These are phyloP conservation scores for Aphodius granarius DNA, from an alignment of 2,888 invertebrate genomes.

Conservation along the genomic window DNA sequence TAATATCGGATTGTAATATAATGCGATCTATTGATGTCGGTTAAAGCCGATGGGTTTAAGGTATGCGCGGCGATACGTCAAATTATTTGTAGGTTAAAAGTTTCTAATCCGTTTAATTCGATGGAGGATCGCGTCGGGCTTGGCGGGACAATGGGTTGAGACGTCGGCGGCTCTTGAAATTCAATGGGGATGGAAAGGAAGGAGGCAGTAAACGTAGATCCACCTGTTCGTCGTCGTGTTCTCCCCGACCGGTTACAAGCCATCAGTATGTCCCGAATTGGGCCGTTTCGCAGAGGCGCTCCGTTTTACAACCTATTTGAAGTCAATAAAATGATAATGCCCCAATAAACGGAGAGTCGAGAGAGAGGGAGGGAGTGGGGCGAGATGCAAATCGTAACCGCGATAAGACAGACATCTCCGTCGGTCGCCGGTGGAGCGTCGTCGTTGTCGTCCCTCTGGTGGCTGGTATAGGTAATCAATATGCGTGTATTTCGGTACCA, in stretches of 20 bases:
- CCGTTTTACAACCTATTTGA: constrained; percentile 61
- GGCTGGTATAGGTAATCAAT: neutral
- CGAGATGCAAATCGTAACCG: constrained; percentile 53
- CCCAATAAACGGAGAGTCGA: constrained; percentile 51
- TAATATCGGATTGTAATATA: neutral
- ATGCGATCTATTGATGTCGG: neutral
- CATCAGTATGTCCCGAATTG: constrained; percentile 57
- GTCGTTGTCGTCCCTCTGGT: neutral
- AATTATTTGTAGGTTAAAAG: neutral
- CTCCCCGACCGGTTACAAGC: constrained; percentile 54
- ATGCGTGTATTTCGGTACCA: neutral
- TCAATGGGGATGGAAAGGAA: neutral
- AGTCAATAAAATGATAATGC: constrained; percentile 60
- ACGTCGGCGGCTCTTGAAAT: neutral
- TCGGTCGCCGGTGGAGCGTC: constrained; percentile 17
- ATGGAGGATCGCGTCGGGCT: neutral
- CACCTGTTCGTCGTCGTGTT: constrained; percentile 50
- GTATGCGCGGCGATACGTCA: neutral
- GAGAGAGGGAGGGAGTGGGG: constrained; percentile 27
- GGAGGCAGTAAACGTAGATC: constrained; percentile 40
- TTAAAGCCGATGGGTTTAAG: neutral
- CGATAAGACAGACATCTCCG: constrained; percentile 41
- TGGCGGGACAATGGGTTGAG: neutral
- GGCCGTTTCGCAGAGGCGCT: constrained; percentile 54
- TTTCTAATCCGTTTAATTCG: neutral